Evolutionary conservation across 2,888 invertebrate genomes (phyloP).

Genomic region (Dryocosmus kuriphilus): DNA sequence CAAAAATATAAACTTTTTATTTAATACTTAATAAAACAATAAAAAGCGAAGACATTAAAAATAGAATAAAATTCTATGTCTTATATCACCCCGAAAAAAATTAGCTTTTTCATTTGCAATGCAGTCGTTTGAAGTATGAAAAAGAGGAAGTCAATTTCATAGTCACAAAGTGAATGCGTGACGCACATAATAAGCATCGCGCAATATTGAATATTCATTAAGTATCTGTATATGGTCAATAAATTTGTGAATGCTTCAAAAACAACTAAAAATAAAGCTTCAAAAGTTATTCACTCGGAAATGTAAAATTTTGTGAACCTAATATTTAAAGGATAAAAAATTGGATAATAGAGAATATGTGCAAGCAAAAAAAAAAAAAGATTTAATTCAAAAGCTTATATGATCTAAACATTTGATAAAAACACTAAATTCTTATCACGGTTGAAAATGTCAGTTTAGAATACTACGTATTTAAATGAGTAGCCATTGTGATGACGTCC

Average conservation of each 20-base stretch:
- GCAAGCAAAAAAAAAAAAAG: no score
- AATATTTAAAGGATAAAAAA: no score
- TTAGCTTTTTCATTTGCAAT: background rate
- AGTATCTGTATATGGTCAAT: background rate
- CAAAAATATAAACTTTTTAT: no score
- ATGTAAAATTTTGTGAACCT: no score
- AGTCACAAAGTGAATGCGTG: background rate
- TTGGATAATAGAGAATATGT: no score
- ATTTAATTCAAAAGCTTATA: no score
- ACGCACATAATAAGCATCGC: background rate
- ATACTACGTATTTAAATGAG: no score
- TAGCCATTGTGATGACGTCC: no score
- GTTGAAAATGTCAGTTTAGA: no score
- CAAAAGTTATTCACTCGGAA: background rate
- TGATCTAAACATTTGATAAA: no score
- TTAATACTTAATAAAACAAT: no score
- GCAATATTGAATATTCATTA: background rate
- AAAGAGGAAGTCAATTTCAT: background rate
- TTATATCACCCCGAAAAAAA: background rate
- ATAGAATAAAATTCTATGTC: background rate
- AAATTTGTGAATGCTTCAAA: background rate
- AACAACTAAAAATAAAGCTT: background rate
- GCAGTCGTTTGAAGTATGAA: background rate
- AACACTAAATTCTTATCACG: no score
- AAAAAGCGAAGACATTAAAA: background rate